Percentiles rank a stretch among this genome's conserved stretches.
phyloP scores from a whole-genome alignment of 2,888 invertebrate genomes.

The Trichopoda pennipes region DNA sequence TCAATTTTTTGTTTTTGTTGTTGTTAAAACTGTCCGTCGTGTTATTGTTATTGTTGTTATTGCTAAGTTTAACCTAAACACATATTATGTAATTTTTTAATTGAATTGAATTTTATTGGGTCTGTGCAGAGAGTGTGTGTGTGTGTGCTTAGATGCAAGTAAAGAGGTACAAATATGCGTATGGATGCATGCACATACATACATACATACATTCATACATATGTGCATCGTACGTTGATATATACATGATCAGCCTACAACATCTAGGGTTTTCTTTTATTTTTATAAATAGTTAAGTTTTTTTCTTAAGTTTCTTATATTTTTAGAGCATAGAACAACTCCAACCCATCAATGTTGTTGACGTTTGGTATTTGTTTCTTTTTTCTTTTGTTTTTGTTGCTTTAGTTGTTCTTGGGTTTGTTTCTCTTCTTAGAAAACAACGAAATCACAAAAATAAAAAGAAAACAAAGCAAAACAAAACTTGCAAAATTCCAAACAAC shows the following conservation, averaged over 20 bases:
- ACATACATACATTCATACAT: no score
- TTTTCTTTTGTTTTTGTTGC: not conserved
- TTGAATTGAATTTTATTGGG: constrained; percentile 21
- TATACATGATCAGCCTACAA: not conserved
- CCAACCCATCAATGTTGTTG: constrained; percentile 13
- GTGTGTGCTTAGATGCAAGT: not conserved
- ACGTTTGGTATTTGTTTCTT: not conserved
- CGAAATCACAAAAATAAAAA: not conserved
- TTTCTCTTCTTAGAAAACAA: not conserved
- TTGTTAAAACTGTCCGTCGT: not conserved
- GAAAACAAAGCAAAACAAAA: not conserved
- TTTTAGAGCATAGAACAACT: constrained; percentile 15
- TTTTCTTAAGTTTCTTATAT: not conserved
- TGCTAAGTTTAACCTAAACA: constrained; percentile 48
- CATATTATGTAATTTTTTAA: constrained; percentile 63
- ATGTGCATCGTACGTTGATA: no score
- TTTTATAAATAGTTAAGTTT: not conserved
- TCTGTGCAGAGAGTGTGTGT: not conserved
- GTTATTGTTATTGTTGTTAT: not conserved
- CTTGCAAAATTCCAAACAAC: not conserved
- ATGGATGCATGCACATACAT: no score
- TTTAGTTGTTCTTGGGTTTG: not conserved
- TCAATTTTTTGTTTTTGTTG: not conserved
- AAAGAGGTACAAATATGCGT: not conserved
- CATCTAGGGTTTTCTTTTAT: not conserved